These are phyloP conservation scores for Danio choprae DNA, from an alignment of 2,797 vertebrate species.

Conservation along the genomic window DNA sequence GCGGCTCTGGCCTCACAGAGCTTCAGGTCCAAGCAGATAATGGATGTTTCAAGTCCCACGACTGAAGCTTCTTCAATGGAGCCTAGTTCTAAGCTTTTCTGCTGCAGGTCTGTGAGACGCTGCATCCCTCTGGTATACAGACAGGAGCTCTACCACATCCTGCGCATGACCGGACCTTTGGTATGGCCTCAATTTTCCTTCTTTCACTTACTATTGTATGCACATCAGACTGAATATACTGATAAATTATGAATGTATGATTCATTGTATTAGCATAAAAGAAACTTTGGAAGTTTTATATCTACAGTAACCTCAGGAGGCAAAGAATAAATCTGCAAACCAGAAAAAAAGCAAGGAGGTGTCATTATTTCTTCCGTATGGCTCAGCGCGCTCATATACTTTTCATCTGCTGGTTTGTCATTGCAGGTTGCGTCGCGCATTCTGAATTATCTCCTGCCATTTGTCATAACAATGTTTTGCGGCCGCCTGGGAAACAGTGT, in stretches of 20 bases:
- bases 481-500: conserved; percentile 77
- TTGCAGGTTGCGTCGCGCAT: conserved; percentile 73
- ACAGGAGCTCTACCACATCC: conserved; percentile 77
- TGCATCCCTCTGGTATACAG: conserved; percentile 68
- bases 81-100: conserved; percentile 66
- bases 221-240: background rate
- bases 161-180: conserved; percentile 78
- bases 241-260: background rate
- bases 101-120: conserved; percentile 63
- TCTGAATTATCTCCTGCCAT: conserved; percentile 73
- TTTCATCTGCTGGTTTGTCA: conserved; percentile 37
- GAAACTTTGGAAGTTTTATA: background rate
- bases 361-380: conserved; percentile 1
- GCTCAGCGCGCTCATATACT: conserved; percentile 3
- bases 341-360: background rate
- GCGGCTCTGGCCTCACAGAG: conserved; percentile 27
- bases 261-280: background rate
- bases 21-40: conserved; percentile 32
- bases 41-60: conserved; percentile 46
- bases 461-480: conserved; percentile 80
- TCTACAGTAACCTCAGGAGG: background rate
- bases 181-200: conserved; percentile 63
- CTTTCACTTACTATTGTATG: conserved; percentile 3
- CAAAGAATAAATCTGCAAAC: background rate
- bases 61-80: conserved; percentile 46